phyloP scores from a whole-genome alignment of 2,113 vertebrate genomes.

The Mixornis gularis region DNA sequence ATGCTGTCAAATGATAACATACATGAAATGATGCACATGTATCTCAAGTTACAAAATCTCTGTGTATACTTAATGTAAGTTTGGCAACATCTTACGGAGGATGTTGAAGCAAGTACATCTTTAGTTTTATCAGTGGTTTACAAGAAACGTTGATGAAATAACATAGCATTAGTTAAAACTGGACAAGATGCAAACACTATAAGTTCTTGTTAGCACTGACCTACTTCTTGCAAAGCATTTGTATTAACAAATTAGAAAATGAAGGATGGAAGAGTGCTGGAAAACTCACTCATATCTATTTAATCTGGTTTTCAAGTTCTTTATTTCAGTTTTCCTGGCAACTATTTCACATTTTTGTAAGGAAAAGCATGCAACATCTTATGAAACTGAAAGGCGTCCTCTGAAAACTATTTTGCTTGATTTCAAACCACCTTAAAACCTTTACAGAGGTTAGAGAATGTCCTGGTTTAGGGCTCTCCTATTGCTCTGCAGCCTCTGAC shows the following conservation, averaged over 20 bases:
- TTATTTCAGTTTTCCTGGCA: slow-evolving; percentile 24
- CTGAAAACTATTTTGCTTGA: not conserved
- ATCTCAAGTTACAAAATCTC: not conserved
- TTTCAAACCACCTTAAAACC: not conserved
- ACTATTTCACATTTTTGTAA: not conserved
- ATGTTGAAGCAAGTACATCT: not conserved
- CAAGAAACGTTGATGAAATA: not conserved
- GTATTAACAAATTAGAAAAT: not conserved
- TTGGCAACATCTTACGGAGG: not conserved
- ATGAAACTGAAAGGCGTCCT: not conserved
- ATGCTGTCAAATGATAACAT: not conserved
- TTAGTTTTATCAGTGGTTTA: not conserved
- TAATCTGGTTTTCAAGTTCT: slow-evolving; percentile 2
- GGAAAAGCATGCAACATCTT: not conserved
- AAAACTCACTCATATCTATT: slow-evolving; percentile 13
- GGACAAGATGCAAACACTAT: not conserved
- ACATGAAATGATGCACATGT: not conserved
- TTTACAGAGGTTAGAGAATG: not conserved
- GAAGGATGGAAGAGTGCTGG: not conserved
- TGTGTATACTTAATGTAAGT: not conserved
- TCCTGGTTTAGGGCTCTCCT: no score
- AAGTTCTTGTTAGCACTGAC: not conserved
- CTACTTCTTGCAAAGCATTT: not conserved
- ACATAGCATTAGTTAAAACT: not conserved
- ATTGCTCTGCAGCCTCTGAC: not conserved